phyloP scores from a whole-genome alignment of 2,113 vertebrate genomes.

The Gracilinanus agilis region DNA sequence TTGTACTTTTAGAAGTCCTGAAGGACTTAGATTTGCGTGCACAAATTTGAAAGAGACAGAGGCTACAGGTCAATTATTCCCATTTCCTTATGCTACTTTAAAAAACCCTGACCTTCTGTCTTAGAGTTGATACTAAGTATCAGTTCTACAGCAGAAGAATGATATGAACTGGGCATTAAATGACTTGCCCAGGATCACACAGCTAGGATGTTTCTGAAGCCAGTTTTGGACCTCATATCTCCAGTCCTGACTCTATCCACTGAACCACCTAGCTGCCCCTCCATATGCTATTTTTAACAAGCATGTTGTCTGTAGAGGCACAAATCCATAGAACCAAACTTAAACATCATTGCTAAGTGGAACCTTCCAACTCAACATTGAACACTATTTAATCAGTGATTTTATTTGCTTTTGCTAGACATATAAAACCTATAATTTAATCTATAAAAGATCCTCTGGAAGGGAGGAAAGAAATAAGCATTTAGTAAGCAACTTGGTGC shows the following conservation, averaged over 20 bases:
- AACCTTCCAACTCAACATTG: not conserved
- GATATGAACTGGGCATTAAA: no score
- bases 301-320: constrained; percentile 29
- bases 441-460: not conserved
- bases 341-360: constrained; percentile 35
- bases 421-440: not conserved
- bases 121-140: no score
- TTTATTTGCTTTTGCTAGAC: not conserved
- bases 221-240: no score
- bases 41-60: constrained; percentile 13
- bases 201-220: no score
- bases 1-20: constrained; percentile 32
- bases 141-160: no score
- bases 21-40: constrained; percentile 51
- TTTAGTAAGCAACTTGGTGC: not conserved
- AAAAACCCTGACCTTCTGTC: no score
- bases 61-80: not conserved
- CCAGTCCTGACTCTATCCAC: no score
- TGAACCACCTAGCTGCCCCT: no score
- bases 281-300: constrained; percentile 29
- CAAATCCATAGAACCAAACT: constrained; percentile 34
- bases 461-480: not conserved
- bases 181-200: no score
- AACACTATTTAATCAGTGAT: not conserved
- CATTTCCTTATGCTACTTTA: not conserved